A percentile compares a stretch with the other conserved stretches of the same genome.
phyloP scores from a whole-genome alignment of 35 echinoderm and acorn worm species.

The Anneissia japonica region DNA sequence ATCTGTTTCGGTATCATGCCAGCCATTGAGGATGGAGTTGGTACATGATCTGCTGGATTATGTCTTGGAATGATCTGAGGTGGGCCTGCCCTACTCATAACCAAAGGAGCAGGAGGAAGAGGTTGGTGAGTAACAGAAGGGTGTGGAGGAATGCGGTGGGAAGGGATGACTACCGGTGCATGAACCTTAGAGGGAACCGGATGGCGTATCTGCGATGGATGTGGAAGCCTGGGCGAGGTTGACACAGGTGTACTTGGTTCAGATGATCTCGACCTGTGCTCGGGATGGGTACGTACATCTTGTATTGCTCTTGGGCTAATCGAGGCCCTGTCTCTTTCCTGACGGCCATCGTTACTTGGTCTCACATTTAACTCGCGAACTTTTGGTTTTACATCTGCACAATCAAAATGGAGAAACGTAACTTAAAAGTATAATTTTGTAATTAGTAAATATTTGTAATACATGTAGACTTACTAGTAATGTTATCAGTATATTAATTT shows the following conservation, averaged over 20 bases:
- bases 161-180: conserved; percentile 40
- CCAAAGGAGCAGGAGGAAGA: not conserved
- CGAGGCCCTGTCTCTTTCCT: not conserved
- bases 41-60: not conserved
- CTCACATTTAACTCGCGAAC: not conserved
- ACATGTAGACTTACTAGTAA: too few species aligned
- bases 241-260: not conserved
- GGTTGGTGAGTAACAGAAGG: conserved; percentile 25
- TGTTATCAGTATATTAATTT: too few species aligned
- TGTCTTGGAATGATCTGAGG: not conserved
- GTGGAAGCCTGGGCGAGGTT: conserved; percentile 40
- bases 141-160: conserved; percentile 51
- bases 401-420: too few species aligned
- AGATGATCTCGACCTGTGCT: not conserved
- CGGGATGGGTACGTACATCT: not conserved
- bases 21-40: not conserved
- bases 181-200: conserved; percentile 26
- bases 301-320: not conserved
- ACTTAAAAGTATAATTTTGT: too few species aligned
- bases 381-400: not conserved
- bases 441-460: too few species aligned
- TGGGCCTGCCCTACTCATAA: not conserved
- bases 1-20: conserved; percentile 13
- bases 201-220: conserved; percentile 20
- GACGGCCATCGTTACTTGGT: not conserved